Percentiles rank a stretch among this genome's conserved stretches.
Conservation (phyloP, 2,888 invertebrate genomes). For the Oxycera nigricornis region DNA sequence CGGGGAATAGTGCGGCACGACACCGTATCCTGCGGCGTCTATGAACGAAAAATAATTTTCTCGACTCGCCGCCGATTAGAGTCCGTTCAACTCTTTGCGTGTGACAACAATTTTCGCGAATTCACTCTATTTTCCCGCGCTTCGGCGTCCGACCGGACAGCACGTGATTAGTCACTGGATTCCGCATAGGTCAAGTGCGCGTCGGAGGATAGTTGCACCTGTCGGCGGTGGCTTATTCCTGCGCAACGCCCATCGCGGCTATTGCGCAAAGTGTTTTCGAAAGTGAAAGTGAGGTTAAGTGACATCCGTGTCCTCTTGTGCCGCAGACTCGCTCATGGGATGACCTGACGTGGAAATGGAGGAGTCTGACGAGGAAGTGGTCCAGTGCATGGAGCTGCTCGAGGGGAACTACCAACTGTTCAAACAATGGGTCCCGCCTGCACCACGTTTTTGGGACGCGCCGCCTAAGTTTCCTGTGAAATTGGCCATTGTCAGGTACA, state of each 20-base stretch:
- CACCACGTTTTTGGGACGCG: constrained; percentile 61
- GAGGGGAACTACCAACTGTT: constrained; percentile 61
- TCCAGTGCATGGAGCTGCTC: constrained; percentile 60
- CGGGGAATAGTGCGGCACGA: not conserved
- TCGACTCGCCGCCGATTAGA: constrained; percentile 40
- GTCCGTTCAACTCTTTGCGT: constrained; percentile 43
- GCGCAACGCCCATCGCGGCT: constrained; percentile 3
- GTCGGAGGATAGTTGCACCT: constrained; percentile 8
- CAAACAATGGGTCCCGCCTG: constrained; percentile 61
- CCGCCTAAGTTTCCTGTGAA: constrained; percentile 61
- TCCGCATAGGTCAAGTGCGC: not conserved
- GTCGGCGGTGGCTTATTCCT: constrained; percentile 13
- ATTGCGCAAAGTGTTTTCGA: constrained; percentile 19
- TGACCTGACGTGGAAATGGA: constrained; percentile 47
- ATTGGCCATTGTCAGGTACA: constrained; percentile 61
- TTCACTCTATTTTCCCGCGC: constrained; percentile 34
- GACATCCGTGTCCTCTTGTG: constrained; percentile 17
- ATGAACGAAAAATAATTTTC: constrained; percentile 28
- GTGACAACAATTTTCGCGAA: constrained; percentile 39
- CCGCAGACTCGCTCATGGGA: not conserved
- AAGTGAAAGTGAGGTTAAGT: constrained; percentile 37
- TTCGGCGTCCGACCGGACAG: not conserved
- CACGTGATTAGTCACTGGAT: constrained; percentile 35
- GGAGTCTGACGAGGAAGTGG: constrained; percentile 60
- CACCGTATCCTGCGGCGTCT: constrained; percentile 15